These are phyloP conservation scores for Pasiphila rectangulata DNA, from an alignment of 2,888 invertebrate genomes.

Conservation along the genomic window DNA sequence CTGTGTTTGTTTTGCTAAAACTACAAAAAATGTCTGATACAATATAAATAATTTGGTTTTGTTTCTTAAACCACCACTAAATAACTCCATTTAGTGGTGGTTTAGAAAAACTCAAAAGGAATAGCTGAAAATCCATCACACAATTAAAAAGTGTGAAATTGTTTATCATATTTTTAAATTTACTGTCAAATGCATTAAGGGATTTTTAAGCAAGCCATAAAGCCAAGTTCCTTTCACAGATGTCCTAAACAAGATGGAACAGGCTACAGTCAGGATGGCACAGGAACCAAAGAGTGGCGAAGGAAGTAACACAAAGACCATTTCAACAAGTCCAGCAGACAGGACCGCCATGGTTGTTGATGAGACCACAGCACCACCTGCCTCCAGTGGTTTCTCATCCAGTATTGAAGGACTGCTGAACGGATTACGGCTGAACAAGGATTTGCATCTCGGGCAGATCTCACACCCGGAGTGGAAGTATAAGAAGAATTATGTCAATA, in stretches of 20 bases:
- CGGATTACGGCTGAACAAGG: constrained; percentile 65
- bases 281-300: constrained; percentile 36
- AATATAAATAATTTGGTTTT: too few relatives aligned
- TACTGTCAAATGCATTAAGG: too few relatives aligned
- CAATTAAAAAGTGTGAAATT: too few relatives aligned
- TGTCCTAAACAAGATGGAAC: constrained; percentile 61
- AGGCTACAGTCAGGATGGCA: constrained; percentile 43
- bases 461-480: constrained; percentile 66
- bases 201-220: neutral
- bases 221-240: constrained; percentile 28
- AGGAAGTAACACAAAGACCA: constrained; percentile 34
- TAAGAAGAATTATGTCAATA: constrained; percentile 62
- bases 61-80: too few relatives aligned
- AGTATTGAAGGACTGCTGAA: constrained; percentile 62
- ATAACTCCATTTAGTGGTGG: too few relatives aligned
- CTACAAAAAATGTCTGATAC: too few relatives aligned
- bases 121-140: too few relatives aligned
- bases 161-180: too few relatives aligned
- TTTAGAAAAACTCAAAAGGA: too few relatives aligned
- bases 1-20: too few relatives aligned
- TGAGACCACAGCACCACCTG: neutral
- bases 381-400: constrained; percentile 42
- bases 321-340: constrained; percentile 40
- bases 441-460: constrained; percentile 66
- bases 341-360: neutral